phyloP scores from a whole-genome alignment of 2,113 vertebrate genomes.

The Menura novaehollandiae region DNA sequence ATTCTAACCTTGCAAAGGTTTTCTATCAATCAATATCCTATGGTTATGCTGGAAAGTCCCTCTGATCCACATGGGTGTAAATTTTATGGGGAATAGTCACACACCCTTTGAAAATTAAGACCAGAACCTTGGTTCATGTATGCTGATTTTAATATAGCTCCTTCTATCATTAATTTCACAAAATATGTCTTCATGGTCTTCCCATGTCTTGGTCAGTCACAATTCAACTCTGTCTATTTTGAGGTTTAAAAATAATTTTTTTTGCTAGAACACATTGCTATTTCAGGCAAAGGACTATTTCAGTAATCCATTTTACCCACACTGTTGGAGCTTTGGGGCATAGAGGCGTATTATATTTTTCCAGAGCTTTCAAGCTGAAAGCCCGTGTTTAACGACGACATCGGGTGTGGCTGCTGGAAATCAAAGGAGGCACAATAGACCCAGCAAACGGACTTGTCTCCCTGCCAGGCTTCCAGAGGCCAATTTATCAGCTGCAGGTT shows the following conservation, averaged over 20 bases:
- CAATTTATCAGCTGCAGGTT: slow-evolving; percentile 62
- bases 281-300: slow-evolving; percentile 31
- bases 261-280: slow-evolving; percentile 12
- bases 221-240: background rate
- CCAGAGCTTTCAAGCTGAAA: slow-evolving; percentile 57
- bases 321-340: slow-evolving; percentile 8
- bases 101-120: background rate
- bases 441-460: slow-evolving; percentile 52
- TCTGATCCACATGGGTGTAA: background rate
- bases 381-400: slow-evolving; percentile 31
- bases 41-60: background rate
- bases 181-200: background rate
- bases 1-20: background rate
- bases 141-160: background rate
- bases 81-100: background rate
- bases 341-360: slow-evolving; percentile 36
- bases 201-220: background rate
- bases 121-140: background rate
- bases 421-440: slow-evolving; percentile 54
- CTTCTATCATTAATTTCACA: background rate
- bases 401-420: slow-evolving; percentile 58
- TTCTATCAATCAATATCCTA: background rate
- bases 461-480: slow-evolving; percentile 53
- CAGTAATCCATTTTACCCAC: slow-evolving; percentile 39
- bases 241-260: slow-evolving; percentile 10